Evolutionary conservation across 2,797 vertebrate genomes (phyloP).

Genomic region (Miichthys miiuy): DNA sequence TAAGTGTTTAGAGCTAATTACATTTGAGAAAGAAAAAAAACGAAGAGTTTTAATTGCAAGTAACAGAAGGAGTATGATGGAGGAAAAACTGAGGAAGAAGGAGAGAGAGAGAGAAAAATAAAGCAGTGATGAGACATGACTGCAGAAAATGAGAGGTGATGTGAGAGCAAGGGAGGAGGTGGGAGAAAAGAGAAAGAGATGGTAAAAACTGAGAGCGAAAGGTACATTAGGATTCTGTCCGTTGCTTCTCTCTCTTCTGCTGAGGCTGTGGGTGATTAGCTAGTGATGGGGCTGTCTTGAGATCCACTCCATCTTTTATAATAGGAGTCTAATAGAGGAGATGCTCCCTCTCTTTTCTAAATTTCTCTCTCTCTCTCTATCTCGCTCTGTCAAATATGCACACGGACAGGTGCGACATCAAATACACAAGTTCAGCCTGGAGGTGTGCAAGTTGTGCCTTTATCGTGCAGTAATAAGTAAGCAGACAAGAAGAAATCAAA

Average conservation of each 20-base stretch:
- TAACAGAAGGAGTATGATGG: background rate
- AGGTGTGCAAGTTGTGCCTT: conserved; percentile 23
- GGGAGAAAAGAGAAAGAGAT: conserved; percentile 34
- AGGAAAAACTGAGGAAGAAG: background rate
- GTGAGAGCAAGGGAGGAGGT: conserved; percentile 36
- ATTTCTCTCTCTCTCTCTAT: conserved; percentile 21
- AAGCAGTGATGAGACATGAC: conserved; percentile 36
- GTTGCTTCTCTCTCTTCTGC: conserved; percentile 56
- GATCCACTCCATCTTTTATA: conserved; percentile 73
- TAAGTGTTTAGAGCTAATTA: conserved; percentile 32
- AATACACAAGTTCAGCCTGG: conserved; percentile 24
- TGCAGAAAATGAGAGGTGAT: conserved; percentile 47
- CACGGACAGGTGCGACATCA: conserved; percentile 42
- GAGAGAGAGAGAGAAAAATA: background rate
- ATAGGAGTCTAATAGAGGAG: conserved; percentile 76
- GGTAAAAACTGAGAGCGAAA: conserved; percentile 36
- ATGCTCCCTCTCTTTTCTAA: conserved; percentile 32
- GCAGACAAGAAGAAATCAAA: conserved; percentile 12
- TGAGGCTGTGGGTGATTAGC: conserved; percentile 72
- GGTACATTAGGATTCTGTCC: conserved; percentile 74
- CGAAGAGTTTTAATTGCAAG: background rate
- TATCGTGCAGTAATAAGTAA: conserved; percentile 4
- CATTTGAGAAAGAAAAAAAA: too few species aligned
- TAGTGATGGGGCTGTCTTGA: conserved; percentile 75
- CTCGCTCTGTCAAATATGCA: conserved; percentile 35